Percentiles rank a stretch among this genome's conserved stretches.
Conservation (phyloP, 1,140 invertebrate species). For the Drosophila willistoni region DNA sequence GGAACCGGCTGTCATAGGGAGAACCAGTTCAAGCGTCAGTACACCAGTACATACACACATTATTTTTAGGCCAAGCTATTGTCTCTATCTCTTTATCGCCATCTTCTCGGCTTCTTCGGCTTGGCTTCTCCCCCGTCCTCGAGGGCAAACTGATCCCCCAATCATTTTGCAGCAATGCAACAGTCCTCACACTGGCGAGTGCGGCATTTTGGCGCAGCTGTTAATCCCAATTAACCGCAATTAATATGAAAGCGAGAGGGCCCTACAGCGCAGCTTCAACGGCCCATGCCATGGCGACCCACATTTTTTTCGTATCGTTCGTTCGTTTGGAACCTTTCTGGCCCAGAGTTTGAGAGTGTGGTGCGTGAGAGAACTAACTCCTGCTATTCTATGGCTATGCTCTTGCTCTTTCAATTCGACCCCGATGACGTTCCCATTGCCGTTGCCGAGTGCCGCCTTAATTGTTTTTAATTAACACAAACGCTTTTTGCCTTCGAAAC, state of each 20-base stretch:
- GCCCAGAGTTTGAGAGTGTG: conserved; percentile 15
- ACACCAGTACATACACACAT: conserved; percentile 32
- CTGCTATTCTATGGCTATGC: conserved; percentile 16
- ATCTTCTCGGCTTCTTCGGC: not conserved
- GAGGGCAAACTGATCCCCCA: too few species aligned
- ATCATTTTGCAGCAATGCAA: not conserved
- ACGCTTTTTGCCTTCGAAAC: conserved; percentile 75
- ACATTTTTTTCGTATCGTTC: conserved; percentile 42
- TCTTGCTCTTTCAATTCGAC: conserved; percentile 42
- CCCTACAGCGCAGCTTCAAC: conserved; percentile 44
- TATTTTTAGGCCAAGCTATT: conserved; percentile 50
- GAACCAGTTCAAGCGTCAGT: conserved; percentile 30
- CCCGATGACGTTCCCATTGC: conserved; percentile 41
- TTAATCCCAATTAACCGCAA: conserved; percentile 83
- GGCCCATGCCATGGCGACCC: conserved; percentile 43
- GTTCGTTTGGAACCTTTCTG: conserved; percentile 35
- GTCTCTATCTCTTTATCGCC: conserved; percentile 8
- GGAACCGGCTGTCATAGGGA: conserved; percentile 64
- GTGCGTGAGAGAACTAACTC: conserved; percentile 52
- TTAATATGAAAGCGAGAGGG: conserved; percentile 57
- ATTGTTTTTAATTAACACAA: conserved; percentile 83
- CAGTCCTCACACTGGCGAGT: conserved; percentile 12
- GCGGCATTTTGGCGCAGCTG: conserved; percentile 79
- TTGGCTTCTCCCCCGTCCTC: conserved; percentile 4
- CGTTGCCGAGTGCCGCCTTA: conserved; percentile 58